phyloP scores from a whole-genome alignment of 2,888 invertebrate genomes.

The Elysia crispata region DNA sequence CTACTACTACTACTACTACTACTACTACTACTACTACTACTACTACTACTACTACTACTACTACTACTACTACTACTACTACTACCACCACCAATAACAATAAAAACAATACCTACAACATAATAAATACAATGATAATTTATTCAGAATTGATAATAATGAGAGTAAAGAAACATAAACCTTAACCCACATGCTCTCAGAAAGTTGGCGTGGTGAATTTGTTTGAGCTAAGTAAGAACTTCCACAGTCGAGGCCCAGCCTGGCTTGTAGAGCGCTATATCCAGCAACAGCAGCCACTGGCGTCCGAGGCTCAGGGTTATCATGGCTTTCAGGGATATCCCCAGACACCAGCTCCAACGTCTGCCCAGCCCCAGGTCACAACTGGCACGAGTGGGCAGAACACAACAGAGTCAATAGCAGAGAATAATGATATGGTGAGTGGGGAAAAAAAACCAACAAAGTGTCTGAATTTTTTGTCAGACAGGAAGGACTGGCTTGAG shows the following conservation, averaged over 20 bases:
- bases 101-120: too few species aligned
- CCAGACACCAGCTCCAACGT: conserved; percentile 61
- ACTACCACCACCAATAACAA: too few species aligned
- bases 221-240: conserved; percentile 75
- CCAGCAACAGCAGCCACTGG: conserved; percentile 64
- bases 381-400: neutral
- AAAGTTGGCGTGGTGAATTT: conserved; percentile 75
- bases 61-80: too few species aligned
- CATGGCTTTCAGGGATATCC: conserved; percentile 60
- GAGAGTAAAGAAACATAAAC: neutral
- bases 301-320: too few species aligned
- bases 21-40: too few species aligned
- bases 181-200: conserved; percentile 61
- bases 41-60: too few species aligned
- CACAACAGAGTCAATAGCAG: neutral
- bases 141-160: neutral
- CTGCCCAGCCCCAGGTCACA: conserved; percentile 52
- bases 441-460: neutral
- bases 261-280: conserved; percentile 74
- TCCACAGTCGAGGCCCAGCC: conserved; percentile 65
- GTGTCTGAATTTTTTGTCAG: too few species aligned
- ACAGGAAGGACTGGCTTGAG: too few species aligned
- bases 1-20: too few species aligned
- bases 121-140: too few species aligned
- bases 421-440: neutral